Base-by-base conservation (phyloP, 2,888 invertebrate species). In the Diogma glabrata region DNA sequence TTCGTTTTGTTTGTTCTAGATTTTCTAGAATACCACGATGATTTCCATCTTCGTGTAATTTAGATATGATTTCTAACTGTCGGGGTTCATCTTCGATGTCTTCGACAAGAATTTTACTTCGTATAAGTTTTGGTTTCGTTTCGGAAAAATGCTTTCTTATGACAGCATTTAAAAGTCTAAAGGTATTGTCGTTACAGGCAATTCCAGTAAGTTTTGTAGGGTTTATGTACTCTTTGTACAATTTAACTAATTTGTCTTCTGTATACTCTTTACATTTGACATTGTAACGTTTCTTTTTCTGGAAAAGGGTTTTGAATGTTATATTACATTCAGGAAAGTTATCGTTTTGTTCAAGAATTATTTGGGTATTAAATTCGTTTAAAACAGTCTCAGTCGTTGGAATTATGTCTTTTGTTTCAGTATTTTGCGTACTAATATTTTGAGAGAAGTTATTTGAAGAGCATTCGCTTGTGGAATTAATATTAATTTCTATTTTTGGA, bases 1-100 rank as follows among this genome's bases (percentile, higher is more conserved):
- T 20, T 40, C 7, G 16, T 53, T 53, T 16, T 54, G 50, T 7
- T 52, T 28, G 16, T 24, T 40, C 7, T 51, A 40, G 3, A 52
- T 16, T 51, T 51, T 26, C 14, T 52, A 30, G 8, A 52, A 52
- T 22, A 53, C 33, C 43, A 52, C 53, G 22, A 4, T 33, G 6
- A 53, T 28, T 9, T 46, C 49, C 4, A 52, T 38, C 24, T 52
- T 54, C 20, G 16, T 38, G 14, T 8, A 17, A 16, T 16, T 38
- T 19, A 9, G 17, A 17, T 9, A 38, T 9, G 16, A 38, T 16
- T 2, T 38, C 19, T 38, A 20, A 20, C 12, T 40, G 40, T 20
- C 19, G 19, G n/a, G 19, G 12, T 3, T 12, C 9, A 19, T 40
- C 40, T 9, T 40, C 10, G 4, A 36, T 36, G 8, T 36, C 36